phyloP scores from a whole-genome alignment of 2,888 invertebrate genomes.

The Lasioglossum marginatum region DNA sequence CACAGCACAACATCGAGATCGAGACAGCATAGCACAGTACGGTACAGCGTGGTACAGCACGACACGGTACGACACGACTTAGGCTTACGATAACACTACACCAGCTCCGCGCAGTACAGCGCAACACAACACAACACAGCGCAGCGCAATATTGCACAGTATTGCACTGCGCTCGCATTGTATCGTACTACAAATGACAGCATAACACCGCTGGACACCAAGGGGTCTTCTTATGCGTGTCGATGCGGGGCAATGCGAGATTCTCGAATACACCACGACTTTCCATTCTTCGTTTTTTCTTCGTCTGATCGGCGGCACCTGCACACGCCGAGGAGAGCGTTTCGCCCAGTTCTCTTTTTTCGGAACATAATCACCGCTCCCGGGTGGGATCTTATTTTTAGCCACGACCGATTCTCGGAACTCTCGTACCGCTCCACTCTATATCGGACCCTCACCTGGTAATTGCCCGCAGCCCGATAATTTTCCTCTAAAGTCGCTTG shows the following conservation, averaged over 20 bases:
- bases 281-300: constrained; percentile 49
- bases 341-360: constrained; percentile 76
- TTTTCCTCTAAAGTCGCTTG: constrained; percentile 76
- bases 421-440: constrained; percentile 70
- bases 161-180: not conserved
- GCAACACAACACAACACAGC: not conserved
- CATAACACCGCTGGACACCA: not conserved
- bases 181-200: not conserved
- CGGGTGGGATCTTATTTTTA: constrained; percentile 84
- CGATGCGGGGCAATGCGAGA: constrained; percentile 47
- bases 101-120: not conserved
- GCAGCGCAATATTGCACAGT: not conserved
- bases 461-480: constrained; percentile 81
- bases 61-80: not conserved
- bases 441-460: constrained; percentile 73
- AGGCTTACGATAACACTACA: no score
- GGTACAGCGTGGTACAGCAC: not conserved
- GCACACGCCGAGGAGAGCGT: constrained; percentile 67
- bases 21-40: not conserved
- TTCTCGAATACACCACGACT: constrained; percentile 43
- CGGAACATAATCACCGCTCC: constrained; percentile 82
- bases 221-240: constrained; percentile 28
- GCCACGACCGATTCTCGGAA: constrained; percentile 81
- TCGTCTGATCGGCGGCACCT: constrained; percentile 67
- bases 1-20: not conserved